Evolutionary conservation across 1,140 invertebrate genomes (phyloP).

Genomic region (Aphidius ervi): DNA sequence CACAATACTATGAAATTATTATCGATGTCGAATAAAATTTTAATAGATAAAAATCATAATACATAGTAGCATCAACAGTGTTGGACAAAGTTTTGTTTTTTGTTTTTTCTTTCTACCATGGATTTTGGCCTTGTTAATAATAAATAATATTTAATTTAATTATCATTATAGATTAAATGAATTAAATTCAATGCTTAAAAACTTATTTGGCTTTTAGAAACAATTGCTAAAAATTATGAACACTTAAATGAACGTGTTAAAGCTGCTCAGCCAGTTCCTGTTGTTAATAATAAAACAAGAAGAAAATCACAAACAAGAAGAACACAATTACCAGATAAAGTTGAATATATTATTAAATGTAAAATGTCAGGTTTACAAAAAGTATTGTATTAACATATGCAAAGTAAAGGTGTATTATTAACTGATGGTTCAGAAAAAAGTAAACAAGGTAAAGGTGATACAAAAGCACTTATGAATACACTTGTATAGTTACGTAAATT

Average conservation of each 20-base stretch:
- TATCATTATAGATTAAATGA: no score
- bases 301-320: no score
- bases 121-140: constrained; percentile 36
- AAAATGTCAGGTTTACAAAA: constrained; percentile 96
- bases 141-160: no score
- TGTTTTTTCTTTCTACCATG: constrained; percentile 24
- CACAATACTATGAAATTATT: no score
- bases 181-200: no score
- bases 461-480: constrained; percentile 98
- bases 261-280: no score
- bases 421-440: constrained; percentile 94
- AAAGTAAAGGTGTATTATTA: constrained; percentile 88
- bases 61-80: background rate
- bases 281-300: no score
- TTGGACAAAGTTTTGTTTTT: background rate
- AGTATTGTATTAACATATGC: constrained; percentile 94
- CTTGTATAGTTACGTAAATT: constrained; percentile 97
- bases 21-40: no score
- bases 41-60: no score
- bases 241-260: no score
- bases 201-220: no score
- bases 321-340: constrained; percentile 96
- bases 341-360: constrained; percentile 98
- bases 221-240: no score
- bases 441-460: constrained; percentile 89